phyloP scores from a whole-genome alignment of 2,797 vertebrate species.

The Sciurus carolinensis region DNA sequence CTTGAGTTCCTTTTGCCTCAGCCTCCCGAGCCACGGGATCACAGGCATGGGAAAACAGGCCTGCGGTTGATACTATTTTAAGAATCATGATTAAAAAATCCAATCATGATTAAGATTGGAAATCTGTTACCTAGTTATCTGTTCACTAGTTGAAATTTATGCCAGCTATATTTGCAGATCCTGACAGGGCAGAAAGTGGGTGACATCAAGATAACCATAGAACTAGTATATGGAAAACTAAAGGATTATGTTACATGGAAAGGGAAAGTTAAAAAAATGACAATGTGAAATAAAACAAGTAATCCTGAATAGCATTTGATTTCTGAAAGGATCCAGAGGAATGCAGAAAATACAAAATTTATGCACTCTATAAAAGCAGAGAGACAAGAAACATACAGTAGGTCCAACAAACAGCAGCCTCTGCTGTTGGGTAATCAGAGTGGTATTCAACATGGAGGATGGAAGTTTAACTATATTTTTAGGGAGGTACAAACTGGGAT shows the following conservation, averaged over 20 bases:
- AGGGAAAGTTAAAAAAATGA: slow-evolving; percentile 45
- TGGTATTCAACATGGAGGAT: background rate
- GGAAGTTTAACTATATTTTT: slow-evolving; percentile 21
- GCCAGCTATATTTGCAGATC: slow-evolving; percentile 41
- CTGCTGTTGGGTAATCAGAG: background rate
- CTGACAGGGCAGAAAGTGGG: slow-evolving; percentile 28
- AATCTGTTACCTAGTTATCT: slow-evolving; percentile 32
- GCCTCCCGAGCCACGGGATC: no score
- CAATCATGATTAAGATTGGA: slow-evolving; percentile 39
- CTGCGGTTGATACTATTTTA: slow-evolving; percentile 42
- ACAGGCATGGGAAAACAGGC: no score
- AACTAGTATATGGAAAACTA: slow-evolving; percentile 45
- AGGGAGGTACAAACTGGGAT: slow-evolving; percentile 13
- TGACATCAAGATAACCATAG: slow-evolving; percentile 48
- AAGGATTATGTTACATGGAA: slow-evolving; percentile 34
- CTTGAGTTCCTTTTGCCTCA: no score
- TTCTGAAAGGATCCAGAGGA: slow-evolving; percentile 51
- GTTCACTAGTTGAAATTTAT: slow-evolving; percentile 62
- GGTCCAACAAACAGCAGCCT: background rate
- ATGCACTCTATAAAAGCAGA: slow-evolving; percentile 38
- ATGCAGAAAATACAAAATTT: slow-evolving; percentile 15
- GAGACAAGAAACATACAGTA: background rate
- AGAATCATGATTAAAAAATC: slow-evolving; percentile 53
- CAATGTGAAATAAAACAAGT: slow-evolving; percentile 34
- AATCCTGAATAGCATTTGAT: slow-evolving; percentile 19